Evolutionary conservation across 2,888 invertebrate genomes (phyloP).

Genomic region (Anagyrus pseudococci): DNA sequence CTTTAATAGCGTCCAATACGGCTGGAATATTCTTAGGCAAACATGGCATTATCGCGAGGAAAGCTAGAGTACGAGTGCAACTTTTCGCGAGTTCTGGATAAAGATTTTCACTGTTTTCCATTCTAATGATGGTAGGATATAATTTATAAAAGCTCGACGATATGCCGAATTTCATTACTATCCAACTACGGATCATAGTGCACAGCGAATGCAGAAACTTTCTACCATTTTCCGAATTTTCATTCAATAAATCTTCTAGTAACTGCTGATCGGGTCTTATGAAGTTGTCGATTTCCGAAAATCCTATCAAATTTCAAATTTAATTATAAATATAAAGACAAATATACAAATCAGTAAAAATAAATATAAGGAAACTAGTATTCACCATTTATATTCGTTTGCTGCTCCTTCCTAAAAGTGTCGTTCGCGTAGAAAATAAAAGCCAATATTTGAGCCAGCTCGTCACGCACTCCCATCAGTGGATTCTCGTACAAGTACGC

Average conservation of each 20-base stretch:
- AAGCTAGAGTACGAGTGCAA: constrained; percentile 72
- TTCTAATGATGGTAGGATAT: constrained; percentile 71
- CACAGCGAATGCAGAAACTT: constrained; percentile 73
- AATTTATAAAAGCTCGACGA: constrained; percentile 68
- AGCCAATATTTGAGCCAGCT: constrained; percentile 71
- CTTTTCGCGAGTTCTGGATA: constrained; percentile 73
- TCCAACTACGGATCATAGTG: constrained; percentile 58
- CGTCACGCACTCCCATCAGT: constrained; percentile 83
- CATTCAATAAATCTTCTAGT: constrained; percentile 63
- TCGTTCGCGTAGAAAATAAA: constrained; percentile 70
- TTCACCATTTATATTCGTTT: constrained; percentile 40
- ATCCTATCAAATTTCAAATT: constrained; percentile 48
- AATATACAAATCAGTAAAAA: neutral
- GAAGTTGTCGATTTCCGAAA: constrained; percentile 57
- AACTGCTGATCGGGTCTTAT: constrained; percentile 66
- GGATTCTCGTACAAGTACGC: constrained; percentile 75
- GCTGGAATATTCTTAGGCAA: constrained; percentile 74
- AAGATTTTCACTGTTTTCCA: constrained; percentile 80
- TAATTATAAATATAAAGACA: neutral
- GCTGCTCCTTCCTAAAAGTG: constrained; percentile 55
- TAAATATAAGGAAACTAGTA: constrained; percentile 47
- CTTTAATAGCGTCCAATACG: constrained; percentile 67
- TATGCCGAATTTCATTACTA: constrained; percentile 56
- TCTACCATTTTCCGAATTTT: constrained; percentile 66
- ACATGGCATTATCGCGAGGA: constrained; percentile 72